phyloP scores from a whole-genome alignment of 2,113 vertebrate genomes.

The Gobius niger region DNA sequence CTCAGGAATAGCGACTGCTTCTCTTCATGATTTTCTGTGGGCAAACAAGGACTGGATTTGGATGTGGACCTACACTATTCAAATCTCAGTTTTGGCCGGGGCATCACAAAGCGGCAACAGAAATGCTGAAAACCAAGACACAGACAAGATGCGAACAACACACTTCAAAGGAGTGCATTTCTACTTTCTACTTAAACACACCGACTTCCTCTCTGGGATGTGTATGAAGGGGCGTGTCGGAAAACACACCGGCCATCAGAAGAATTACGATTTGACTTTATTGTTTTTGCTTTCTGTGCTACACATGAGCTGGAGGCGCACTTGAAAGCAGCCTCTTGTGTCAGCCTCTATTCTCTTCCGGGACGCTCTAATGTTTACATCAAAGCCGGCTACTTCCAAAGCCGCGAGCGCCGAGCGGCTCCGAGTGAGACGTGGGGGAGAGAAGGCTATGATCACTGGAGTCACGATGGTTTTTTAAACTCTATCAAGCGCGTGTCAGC shows the following conservation, averaged over 20 bases:
- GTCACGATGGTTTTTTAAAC: not conserved
- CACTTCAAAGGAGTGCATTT: not conserved
- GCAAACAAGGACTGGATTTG: too few relatives aligned
- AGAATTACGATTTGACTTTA: not conserved
- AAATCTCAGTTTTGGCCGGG: too few relatives aligned
- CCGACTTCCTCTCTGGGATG: too few relatives aligned
- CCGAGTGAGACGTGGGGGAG: not conserved
- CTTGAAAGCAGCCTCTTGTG: slow-evolving; percentile 36
- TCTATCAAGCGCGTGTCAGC: not conserved
- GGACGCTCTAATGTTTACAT: slow-evolving; percentile 37
- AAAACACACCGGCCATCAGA: not conserved
- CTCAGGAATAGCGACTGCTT: too few relatives aligned
- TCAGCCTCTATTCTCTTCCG: slow-evolving; percentile 16
- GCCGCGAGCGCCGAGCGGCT: slow-evolving; percentile 9
- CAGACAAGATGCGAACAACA: too few relatives aligned
- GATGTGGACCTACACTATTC: too few relatives aligned
- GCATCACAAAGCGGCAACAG: too few relatives aligned
- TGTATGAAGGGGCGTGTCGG: too few relatives aligned
- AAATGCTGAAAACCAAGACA: too few relatives aligned
- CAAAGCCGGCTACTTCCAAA: slow-evolving; percentile 31
- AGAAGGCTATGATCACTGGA: slow-evolving; percentile 4
- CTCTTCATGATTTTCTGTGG: too few relatives aligned
- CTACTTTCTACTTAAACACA: not conserved
- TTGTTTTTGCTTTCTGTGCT: not conserved
- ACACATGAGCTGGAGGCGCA: slow-evolving; percentile 3